These are phyloP conservation scores for Diprion similis DNA, from an alignment of 1,140 invertebrate species.

Conservation along the genomic window DNA sequence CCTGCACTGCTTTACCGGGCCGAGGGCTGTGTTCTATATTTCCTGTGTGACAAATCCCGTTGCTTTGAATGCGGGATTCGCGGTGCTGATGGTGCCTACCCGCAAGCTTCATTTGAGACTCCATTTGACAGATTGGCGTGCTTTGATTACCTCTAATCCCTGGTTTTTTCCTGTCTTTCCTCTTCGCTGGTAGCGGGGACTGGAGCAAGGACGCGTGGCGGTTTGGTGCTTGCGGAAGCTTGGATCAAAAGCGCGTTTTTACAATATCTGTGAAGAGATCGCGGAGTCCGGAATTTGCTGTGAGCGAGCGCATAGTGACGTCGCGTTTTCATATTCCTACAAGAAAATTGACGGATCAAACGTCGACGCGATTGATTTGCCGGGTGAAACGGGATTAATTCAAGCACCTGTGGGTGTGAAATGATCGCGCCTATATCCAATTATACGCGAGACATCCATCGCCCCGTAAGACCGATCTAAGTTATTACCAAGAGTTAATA, in stretches of 20 bases:
- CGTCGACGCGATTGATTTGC: background rate
- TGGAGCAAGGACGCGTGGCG: background rate
- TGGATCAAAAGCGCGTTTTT: no score
- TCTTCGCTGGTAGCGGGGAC: background rate
- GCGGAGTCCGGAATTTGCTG: no score
- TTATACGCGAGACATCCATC: background rate
- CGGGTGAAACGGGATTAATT: background rate
- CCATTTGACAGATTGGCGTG: conserved; percentile 3
- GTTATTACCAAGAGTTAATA: conserved; percentile 3
- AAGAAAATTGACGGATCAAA: background rate
- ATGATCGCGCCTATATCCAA: background rate
- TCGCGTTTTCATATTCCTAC: no score
- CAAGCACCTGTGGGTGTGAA: background rate
- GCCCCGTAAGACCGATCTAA: background rate
- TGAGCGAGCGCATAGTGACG: no score
- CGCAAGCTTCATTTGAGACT: background rate
- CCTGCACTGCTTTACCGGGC: background rate
- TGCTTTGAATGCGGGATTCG: conserved; percentile 35
- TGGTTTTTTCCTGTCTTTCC: background rate
- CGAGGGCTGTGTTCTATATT: conserved; percentile 25
- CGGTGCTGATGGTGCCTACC: background rate
- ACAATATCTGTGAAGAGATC: no score
- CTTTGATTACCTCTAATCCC: background rate
- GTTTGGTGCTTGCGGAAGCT: no score
- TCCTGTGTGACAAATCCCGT: conserved; percentile 46